Conservation (phyloP, 1,140 invertebrate genomes). For the Chironomus tepperi region DNA sequence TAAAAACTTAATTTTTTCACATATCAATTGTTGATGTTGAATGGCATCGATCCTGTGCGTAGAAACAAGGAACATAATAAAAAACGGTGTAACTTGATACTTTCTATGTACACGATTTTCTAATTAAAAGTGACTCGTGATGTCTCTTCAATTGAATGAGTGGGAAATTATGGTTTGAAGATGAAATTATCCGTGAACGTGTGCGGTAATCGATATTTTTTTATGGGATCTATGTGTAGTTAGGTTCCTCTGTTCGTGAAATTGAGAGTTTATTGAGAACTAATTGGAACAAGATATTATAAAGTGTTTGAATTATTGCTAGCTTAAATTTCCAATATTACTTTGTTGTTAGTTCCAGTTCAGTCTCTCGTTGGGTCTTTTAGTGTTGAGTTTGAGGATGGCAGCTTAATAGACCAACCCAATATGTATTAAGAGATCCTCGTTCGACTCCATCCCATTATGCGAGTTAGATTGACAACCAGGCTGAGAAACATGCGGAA, state of each 20-base stretch:
- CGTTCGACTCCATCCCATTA: too few relatives aligned
- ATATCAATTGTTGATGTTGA: not conserved
- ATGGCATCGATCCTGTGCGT: not conserved
- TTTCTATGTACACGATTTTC: conserved; percentile 19
- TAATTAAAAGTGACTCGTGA: conserved; percentile 12
- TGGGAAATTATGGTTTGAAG: not conserved
- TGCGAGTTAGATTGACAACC: too few relatives aligned
- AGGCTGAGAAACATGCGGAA: too few relatives aligned
- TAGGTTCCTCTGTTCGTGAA: not conserved
- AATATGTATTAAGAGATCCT: too few relatives aligned
- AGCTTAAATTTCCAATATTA: too few relatives aligned
- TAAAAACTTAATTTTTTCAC: not conserved
- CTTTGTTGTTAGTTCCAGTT: too few relatives aligned
- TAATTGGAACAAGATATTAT: too few relatives aligned
- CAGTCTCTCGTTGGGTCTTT: too few relatives aligned
- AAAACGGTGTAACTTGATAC: not conserved
- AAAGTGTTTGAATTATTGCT: too few relatives aligned
- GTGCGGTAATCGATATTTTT: not conserved
- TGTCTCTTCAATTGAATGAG: not conserved
- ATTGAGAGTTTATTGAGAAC: too few relatives aligned
- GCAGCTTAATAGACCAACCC: too few relatives aligned
- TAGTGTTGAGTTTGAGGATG: too few relatives aligned
- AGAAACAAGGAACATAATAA: not conserved
- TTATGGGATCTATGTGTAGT: not conserved
- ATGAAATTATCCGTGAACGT: not conserved